Evolutionary conservation across 2,797 vertebrate genomes (phyloP).

Genomic region (Brachyalestes nurse): DNA sequence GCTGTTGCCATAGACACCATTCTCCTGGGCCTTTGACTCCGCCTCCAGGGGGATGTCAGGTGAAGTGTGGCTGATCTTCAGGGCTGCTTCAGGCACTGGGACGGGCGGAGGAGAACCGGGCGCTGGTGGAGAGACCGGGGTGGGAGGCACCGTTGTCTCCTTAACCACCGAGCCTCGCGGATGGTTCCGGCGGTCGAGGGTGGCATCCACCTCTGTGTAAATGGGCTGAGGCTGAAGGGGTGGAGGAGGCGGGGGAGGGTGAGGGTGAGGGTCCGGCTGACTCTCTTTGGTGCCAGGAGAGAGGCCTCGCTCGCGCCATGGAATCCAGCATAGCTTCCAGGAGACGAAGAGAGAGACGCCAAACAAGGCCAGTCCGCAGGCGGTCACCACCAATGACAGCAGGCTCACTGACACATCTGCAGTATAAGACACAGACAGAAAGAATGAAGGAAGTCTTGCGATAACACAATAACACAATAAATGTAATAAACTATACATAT

Average conservation of each 20-base stretch:
- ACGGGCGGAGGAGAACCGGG: slow-evolving; percentile 79
- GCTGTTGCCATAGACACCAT: slow-evolving; percentile 82
- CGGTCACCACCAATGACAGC: slow-evolving; percentile 93
- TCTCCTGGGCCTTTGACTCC: slow-evolving; percentile 83
- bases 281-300: slow-evolving; percentile 86
- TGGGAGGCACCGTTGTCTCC: slow-evolving; percentile 77
- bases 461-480: no score
- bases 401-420: slow-evolving; percentile 96
- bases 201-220: slow-evolving; percentile 87
- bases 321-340: slow-evolving; percentile 99
- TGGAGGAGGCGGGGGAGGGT: slow-evolving; percentile 64
- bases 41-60: slow-evolving; percentile 92
- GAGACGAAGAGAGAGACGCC: slow-evolving; percentile 97
- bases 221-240: slow-evolving; percentile 81
- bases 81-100: slow-evolving; percentile 87
- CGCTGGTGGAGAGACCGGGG: slow-evolving; percentile 76
- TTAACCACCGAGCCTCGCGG: slow-evolving; percentile 77
- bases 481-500: no score
- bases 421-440: not conserved
- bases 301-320: slow-evolving; percentile 92
- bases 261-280: slow-evolving; percentile 72
- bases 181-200: slow-evolving; percentile 86
- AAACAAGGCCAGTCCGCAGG: slow-evolving; percentile 94
- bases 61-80: slow-evolving; percentile 98
- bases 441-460: no score